These are phyloP conservation scores for Cyaniris semiargus DNA, from an alignment of 2,888 invertebrate species.

Conservation along the genomic window DNA sequence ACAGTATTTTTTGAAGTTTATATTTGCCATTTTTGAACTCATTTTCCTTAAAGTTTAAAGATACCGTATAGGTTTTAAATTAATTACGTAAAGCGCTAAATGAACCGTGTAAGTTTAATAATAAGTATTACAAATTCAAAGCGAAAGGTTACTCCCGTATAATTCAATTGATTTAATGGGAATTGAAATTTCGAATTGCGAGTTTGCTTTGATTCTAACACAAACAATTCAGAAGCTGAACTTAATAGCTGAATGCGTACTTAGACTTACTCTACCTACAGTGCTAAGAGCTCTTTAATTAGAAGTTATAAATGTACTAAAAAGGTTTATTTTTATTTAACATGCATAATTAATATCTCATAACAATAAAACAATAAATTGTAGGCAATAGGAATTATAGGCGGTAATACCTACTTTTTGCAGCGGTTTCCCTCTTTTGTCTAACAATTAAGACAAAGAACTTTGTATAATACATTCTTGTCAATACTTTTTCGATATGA, in stretches of 20 bases:
- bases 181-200: neutral
- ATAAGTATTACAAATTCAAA: neutral
- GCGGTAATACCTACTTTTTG: too few relatives aligned
- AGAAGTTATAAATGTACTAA: neutral
- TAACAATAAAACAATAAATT: too few relatives aligned
- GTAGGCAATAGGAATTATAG: too few relatives aligned
- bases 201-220: slow-evolving; percentile 10
- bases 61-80: neutral
- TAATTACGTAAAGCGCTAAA: neutral
- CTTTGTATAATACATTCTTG: too few relatives aligned
- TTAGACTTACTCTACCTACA: neutral
- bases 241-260: neutral
- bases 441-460: too few relatives aligned
- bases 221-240: neutral
- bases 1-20: too few relatives aligned
- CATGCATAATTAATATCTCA: too few relatives aligned
- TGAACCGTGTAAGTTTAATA: slow-evolving; percentile 8
- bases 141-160: neutral
- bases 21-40: too few relatives aligned
- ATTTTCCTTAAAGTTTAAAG: too few relatives aligned
- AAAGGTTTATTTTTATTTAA: neutral
- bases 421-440: too few relatives aligned
- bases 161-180: neutral
- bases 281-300: neutral
- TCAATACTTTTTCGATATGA: too few relatives aligned